A percentile compares a stretch with the other conserved stretches of the same genome.
These are phyloP conservation scores for Scomber japonicus DNA, from an alignment of 2,113 vertebrate species.

Conservation along the genomic window DNA sequence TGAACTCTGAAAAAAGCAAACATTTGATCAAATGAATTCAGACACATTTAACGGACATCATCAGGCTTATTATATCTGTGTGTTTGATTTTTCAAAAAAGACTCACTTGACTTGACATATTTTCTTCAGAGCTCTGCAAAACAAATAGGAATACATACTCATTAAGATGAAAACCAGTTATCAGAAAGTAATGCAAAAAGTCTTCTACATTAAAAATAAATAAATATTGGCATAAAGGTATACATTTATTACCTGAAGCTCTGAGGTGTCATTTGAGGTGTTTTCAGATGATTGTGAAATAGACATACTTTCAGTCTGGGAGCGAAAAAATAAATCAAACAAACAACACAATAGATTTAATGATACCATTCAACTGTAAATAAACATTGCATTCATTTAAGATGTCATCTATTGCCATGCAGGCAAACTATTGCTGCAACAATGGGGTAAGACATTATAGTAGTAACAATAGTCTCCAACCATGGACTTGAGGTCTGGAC, in stretches of 20 bases:
- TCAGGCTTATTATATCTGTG: background rate
- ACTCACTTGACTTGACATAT: conserved; percentile 56
- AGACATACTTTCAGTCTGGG: conserved; percentile 69
- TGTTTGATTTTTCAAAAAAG: background rate
- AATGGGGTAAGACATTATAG: conserved; percentile 38
- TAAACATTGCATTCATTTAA: conserved; percentile 49
- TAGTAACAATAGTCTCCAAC: conserved; percentile 48
- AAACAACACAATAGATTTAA: conserved; percentile 50
- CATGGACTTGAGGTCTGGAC: conserved; percentile 44
- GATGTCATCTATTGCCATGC: conserved; percentile 20
- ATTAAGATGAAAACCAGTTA: background rate
- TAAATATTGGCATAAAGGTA: background rate
- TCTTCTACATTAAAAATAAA: background rate
- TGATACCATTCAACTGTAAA: conserved; percentile 45
- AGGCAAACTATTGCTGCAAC: conserved; percentile 28
- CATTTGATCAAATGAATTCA: background rate
- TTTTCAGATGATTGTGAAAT: conserved; percentile 71
- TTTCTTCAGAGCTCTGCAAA: conserved; percentile 75
- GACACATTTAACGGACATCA: background rate
- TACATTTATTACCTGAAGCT: conserved; percentile 60
- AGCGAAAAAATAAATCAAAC: conserved; percentile 28
- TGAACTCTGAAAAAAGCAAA: conserved; percentile 56
- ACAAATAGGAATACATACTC: conserved; percentile 12
- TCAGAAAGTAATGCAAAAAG: background rate
- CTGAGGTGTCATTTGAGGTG: conserved; percentile 50